Conservation (phyloP, 2,888 invertebrate species). For the Erannis defoliaria region DNA sequence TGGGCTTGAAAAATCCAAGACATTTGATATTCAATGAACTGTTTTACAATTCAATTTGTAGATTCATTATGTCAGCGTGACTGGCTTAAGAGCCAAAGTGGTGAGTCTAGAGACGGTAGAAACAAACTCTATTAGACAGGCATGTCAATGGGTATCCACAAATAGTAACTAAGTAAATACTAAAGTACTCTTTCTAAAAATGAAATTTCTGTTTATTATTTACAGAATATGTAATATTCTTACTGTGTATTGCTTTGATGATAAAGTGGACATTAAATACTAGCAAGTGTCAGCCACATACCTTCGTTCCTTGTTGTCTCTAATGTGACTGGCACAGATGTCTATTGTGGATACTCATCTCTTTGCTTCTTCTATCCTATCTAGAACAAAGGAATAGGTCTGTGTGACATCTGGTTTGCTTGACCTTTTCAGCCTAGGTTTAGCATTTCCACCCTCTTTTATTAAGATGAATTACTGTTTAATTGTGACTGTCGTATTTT, state of each 20-base stretch:
- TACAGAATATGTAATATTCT: background rate
- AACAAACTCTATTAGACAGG: conserved; percentile 51
- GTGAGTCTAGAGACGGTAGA: conserved; percentile 84
- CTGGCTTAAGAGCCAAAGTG: conserved; percentile 85
- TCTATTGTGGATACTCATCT: conserved; percentile 47
- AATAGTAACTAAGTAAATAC: background rate
- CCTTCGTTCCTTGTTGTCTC: background rate
- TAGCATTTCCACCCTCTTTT: conserved; percentile 29
- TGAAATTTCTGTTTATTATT: background rate
- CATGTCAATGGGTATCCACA: conserved; percentile 31
- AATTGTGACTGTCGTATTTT: conserved; percentile 27
- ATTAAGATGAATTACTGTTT: conserved; percentile 22
- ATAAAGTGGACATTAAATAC: background rate
- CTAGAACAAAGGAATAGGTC: conserved; percentile 50
- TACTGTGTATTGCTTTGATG: background rate
- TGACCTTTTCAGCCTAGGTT: conserved; percentile 50
- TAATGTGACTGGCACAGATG: background rate
- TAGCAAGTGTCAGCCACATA: background rate
- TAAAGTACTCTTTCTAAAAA: background rate
- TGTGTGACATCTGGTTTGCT: conserved; percentile 35
- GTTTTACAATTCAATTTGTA: conserved; percentile 69
- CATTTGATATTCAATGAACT: conserved; percentile 39
- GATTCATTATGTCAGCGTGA: conserved; percentile 86
- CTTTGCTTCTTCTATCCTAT: conserved; percentile 62
- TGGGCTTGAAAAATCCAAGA: conserved; percentile 48